Evolutionary conservation across 2,797 vertebrate species (phyloP).

Genomic region (Epinephelus malabaricus): DNA sequence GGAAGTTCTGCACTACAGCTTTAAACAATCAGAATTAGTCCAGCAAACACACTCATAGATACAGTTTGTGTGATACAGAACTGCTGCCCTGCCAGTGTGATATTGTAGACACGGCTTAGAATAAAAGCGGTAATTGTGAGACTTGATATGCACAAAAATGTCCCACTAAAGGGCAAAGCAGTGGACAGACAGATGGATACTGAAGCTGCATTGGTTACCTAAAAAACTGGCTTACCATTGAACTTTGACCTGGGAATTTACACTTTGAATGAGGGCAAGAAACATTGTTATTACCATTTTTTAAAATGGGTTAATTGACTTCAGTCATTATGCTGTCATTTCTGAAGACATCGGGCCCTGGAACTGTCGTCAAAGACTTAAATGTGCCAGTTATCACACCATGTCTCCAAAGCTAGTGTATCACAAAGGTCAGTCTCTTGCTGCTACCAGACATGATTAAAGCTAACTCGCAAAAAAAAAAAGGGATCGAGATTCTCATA

Average conservation of each 20-base stretch:
- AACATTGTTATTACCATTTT: neutral
- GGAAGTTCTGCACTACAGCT: neutral
- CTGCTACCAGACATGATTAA: slow-evolving; percentile 12
- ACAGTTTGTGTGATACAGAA: slow-evolving; percentile 4
- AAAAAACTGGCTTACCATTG: slow-evolving; percentile 10
- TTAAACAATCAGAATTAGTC: slow-evolving; percentile 25
- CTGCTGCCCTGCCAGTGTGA: neutral
- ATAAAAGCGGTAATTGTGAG: slow-evolving; percentile 9
- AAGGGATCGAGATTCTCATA: slow-evolving; percentile 62
- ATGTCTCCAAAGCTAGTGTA: slow-evolving; percentile 10
- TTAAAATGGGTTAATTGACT: neutral
- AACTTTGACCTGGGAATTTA: slow-evolving; percentile 16
- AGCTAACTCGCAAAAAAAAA: slow-evolving; percentile 42
- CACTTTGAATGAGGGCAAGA: slow-evolving; percentile 2
- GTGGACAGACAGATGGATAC: slow-evolving; percentile 5
- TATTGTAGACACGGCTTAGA: slow-evolving; percentile 5
- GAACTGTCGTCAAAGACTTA: neutral
- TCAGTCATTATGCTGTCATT: neutral
- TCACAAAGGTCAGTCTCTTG: slow-evolving; percentile 20
- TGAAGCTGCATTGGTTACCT: neutral
- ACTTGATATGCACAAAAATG: slow-evolving; percentile 17
- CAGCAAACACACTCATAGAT: slow-evolving; percentile 8
- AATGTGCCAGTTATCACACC: slow-evolving; percentile 28
- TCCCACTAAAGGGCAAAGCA: slow-evolving; percentile 3
- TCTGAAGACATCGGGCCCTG: slow-evolving; percentile 1